phyloP scores from a whole-genome alignment of 2,113 vertebrate genomes.

The Saccopteryx bilineata region DNA sequence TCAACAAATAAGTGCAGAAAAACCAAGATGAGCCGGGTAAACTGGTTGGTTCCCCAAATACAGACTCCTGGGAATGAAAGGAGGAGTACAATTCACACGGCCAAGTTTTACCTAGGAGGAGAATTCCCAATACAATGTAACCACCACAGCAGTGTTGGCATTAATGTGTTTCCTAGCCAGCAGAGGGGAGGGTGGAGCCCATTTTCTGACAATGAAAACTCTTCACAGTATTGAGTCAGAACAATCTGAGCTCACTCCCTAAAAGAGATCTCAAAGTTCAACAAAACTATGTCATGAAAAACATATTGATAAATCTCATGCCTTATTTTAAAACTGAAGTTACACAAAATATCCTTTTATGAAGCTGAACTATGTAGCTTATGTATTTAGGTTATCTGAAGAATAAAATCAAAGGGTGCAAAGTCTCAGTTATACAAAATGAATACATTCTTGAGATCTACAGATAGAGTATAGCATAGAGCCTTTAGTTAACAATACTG shows the following conservation, averaged over 20 bases:
- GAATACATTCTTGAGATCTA: not conserved
- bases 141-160: not conserved
- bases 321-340: constrained; percentile 24
- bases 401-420: constrained; percentile 21
- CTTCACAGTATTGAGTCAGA: constrained; percentile 50
- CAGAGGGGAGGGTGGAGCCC: not conserved
- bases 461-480: not conserved
- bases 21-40: constrained; percentile 58
- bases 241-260: constrained; percentile 36
- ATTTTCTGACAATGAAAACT: constrained; percentile 10
- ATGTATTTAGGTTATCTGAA: not conserved
- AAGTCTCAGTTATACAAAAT: not conserved
- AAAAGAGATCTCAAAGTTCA: constrained; percentile 45
- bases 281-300: constrained; percentile 12
- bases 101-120: constrained; percentile 55
- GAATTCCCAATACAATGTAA: not conserved
- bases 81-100: constrained; percentile 12
- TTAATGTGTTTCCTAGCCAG: not conserved
- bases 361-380: not conserved
- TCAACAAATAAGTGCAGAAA: constrained; percentile 54
- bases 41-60: constrained; percentile 71
- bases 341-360: not conserved
- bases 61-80: constrained; percentile 50
- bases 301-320: not conserved
- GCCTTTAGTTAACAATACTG: not conserved